phyloP scores from a whole-genome alignment of 2,888 invertebrate genomes.

The Eristalis pertinax region DNA sequence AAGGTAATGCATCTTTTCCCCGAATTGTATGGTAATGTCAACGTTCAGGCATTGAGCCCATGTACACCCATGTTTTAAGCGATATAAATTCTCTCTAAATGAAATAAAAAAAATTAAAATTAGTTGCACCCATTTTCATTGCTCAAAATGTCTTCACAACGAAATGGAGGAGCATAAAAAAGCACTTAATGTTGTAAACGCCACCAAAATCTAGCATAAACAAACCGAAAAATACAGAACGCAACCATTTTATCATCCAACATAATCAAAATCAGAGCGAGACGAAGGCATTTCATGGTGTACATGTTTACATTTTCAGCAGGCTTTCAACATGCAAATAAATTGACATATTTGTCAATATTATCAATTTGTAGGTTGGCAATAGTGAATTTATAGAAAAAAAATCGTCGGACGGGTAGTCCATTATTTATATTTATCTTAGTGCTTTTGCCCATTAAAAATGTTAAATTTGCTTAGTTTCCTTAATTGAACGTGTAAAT shows the following conservation, averaged over 20 bases:
- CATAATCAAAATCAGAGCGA: constrained; percentile 31
- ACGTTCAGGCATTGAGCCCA: background rate
- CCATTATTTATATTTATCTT: constrained; percentile 72
- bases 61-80: background rate
- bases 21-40: background rate
- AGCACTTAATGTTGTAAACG: background rate
- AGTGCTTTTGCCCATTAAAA: constrained; percentile 68
- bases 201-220: background rate
- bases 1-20: background rate
- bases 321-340: constrained; percentile 65
- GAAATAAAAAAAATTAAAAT: background rate
- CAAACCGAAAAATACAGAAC: constrained; percentile 18
- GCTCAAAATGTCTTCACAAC: background rate
- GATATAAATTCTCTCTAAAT: background rate
- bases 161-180: background rate
- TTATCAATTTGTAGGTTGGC: constrained; percentile 53
- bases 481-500: constrained; percentile 28
- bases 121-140: background rate
- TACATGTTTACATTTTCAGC: constrained; percentile 70
- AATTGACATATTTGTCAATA: constrained; percentile 71
- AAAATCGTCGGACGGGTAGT: constrained; percentile 69
- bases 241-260: constrained; percentile 52
- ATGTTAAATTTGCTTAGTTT: constrained; percentile 60
- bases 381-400: constrained; percentile 64
- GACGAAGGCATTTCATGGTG: constrained; percentile 45